phyloP scores from a whole-genome alignment of 2,888 invertebrate species.

The Cantharis flavilabris region DNA sequence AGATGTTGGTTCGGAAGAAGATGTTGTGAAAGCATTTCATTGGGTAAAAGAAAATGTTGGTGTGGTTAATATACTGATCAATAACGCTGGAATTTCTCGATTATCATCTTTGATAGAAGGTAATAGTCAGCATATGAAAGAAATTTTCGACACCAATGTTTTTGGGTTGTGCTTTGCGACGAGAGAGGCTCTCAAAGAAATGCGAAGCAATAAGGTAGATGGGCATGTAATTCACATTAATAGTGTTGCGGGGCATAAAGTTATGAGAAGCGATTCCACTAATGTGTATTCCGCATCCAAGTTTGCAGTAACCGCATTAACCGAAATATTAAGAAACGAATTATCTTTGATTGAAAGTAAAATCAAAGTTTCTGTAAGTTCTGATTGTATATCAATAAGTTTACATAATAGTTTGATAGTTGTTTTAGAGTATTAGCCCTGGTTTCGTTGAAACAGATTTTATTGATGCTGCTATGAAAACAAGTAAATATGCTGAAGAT shows the following conservation, averaged over 20 bases:
- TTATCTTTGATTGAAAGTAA: background rate
- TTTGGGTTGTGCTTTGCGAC: background rate
- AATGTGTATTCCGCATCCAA: background rate
- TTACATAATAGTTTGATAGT: too few relatives aligned
- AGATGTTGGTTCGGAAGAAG: background rate
- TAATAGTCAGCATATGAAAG: background rate
- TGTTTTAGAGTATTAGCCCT: slow-evolving; percentile 43
- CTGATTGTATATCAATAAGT: background rate
- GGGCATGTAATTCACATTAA: background rate
- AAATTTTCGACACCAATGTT: background rate
- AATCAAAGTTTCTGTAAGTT: background rate
- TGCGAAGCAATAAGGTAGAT: background rate
- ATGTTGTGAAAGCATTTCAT: background rate
- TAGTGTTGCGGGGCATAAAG: background rate
- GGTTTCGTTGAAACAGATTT: slow-evolving; percentile 37
- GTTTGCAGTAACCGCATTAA: background rate
- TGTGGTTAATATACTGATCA: background rate
- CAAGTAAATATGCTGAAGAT: background rate
- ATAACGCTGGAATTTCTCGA: background rate
- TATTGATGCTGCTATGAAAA: background rate
- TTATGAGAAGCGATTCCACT: background rate
- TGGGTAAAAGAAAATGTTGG: background rate
- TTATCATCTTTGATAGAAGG: background rate
- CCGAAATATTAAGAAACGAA: background rate
- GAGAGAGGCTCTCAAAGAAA: background rate